A percentile compares a stretch with the other conserved stretches of the same genome.
Evolutionary conservation across 2,888 invertebrate species (phyloP).

Genomic region (Argyresthia goedartella): DNA sequence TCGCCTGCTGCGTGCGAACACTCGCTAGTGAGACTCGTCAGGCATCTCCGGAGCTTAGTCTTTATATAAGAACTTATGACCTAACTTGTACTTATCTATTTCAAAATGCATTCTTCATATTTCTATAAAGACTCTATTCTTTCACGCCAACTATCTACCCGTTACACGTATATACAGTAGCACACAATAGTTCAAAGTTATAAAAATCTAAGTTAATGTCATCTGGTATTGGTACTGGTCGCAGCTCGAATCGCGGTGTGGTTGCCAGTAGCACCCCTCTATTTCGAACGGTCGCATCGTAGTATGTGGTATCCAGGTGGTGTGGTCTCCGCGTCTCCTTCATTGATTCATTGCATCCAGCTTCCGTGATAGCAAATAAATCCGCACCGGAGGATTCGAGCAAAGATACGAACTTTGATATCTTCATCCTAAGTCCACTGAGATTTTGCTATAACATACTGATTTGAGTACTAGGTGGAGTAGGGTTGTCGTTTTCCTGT

Average conservation of each 20-base stretch:
- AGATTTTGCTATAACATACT: neutral
- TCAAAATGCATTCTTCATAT: too few relatives aligned
- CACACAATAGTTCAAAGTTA: slow-evolving; percentile 3
- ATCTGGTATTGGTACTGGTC: neutral
- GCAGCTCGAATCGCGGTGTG: slow-evolving; percentile 1
- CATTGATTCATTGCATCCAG: neutral
- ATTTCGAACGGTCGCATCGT: neutral
- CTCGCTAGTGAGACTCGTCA: too few relatives aligned
- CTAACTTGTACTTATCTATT: too few relatives aligned
- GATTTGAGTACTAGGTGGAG: too few relatives aligned
- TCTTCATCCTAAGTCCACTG: neutral
- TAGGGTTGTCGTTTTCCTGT: too few relatives aligned
- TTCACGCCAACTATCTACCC: too few relatives aligned
- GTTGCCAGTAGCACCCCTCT: neutral
- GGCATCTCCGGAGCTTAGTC: too few relatives aligned
- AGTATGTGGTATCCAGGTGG: neutral
- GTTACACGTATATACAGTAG: too few relatives aligned
- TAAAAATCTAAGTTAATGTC: neutral
- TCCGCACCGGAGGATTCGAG: neutral
- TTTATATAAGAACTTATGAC: too few relatives aligned
- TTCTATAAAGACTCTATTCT: too few relatives aligned
- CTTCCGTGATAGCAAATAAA: neutral
- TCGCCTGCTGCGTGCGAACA: too few relatives aligned
- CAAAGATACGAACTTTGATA: too few relatives aligned
- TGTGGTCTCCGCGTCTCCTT: neutral